Percentiles rank a stretch among this genome's conserved stretches.
Conservation (phyloP, 2,888 invertebrate species). For the Callimorpha dominula region DNA sequence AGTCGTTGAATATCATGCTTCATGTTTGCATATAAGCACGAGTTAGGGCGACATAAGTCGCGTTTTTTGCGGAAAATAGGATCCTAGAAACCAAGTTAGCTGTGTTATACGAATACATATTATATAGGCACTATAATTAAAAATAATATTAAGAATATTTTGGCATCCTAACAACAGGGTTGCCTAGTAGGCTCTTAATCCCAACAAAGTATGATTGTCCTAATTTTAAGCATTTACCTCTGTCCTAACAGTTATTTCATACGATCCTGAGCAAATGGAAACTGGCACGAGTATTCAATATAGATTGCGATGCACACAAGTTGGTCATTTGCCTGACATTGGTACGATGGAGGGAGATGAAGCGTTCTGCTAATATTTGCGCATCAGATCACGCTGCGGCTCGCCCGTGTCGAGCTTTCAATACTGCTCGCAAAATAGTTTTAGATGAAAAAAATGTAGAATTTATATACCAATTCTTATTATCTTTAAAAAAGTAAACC, state of each 20-base stretch:
- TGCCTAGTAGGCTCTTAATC: too few species aligned
- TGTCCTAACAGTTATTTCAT: background rate
- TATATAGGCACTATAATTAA: too few species aligned
- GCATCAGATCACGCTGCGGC: constrained; percentile 37
- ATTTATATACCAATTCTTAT: background rate
- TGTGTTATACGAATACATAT: too few species aligned
- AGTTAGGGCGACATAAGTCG: too few species aligned
- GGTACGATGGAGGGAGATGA: constrained; percentile 48
- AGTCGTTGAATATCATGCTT: too few species aligned
- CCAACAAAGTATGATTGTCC: background rate
- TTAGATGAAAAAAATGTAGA: background rate
- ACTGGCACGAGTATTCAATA: background rate
- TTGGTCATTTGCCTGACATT: constrained; percentile 33
- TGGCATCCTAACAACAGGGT: too few species aligned
- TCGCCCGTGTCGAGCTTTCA: constrained; percentile 17
- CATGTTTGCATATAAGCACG: too few species aligned
- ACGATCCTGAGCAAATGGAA: background rate
- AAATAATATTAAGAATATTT: too few species aligned
- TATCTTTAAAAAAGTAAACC: too few species aligned
- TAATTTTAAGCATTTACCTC: background rate
- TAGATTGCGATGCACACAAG: constrained; percentile 25
- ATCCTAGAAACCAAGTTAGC: too few species aligned
- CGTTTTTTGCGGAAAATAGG: too few species aligned
- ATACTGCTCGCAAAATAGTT: constrained; percentile 9
- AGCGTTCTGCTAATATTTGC: constrained; percentile 58